phyloP scores from a whole-genome alignment of 1,140 invertebrate species.

The Chrysomallon squamiferum region DNA sequence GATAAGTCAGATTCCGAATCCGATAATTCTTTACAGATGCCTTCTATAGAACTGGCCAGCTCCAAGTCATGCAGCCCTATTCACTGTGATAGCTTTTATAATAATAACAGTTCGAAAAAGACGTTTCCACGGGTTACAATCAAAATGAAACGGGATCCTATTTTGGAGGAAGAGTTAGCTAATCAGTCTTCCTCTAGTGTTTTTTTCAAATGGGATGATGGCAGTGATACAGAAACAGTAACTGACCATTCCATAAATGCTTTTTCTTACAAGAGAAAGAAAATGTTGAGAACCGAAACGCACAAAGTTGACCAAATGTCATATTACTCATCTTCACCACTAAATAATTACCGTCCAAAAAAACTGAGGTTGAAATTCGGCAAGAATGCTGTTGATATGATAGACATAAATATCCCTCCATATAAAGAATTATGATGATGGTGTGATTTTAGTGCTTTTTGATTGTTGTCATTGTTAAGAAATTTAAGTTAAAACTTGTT shows the following conservation, averaged over 20 bases:
- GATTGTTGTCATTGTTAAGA: too few relatives aligned
- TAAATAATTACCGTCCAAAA: neutral
- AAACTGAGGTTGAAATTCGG: constrained; percentile 5
- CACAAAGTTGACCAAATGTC: too few relatives aligned
- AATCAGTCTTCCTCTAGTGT: constrained; percentile 4
- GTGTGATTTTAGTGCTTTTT: too few relatives aligned
- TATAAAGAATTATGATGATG: constrained; percentile 2
- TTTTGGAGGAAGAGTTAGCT: neutral
- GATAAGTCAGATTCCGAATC: too few relatives aligned
- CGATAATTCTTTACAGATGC: too few relatives aligned
- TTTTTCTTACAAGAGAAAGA: too few relatives aligned
- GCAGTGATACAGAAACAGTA: neutral
- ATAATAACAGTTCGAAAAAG: neutral
- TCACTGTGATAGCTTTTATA: too few relatives aligned
- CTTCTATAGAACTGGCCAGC: too few relatives aligned
- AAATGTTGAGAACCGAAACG: too few relatives aligned
- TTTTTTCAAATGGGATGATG: constrained; percentile 6
- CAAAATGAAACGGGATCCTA: constrained; percentile 1
- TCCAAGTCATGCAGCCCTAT: too few relatives aligned
- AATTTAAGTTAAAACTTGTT: too few relatives aligned
- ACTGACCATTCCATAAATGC: neutral
- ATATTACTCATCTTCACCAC: too few relatives aligned
- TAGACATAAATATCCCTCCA: constrained; percentile 5
- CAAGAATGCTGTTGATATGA: neutral
- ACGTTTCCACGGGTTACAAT: neutral